Evolutionary conservation across 2,113 vertebrate species (phyloP).

Genomic region (Hippopotamus amphibius): DNA sequence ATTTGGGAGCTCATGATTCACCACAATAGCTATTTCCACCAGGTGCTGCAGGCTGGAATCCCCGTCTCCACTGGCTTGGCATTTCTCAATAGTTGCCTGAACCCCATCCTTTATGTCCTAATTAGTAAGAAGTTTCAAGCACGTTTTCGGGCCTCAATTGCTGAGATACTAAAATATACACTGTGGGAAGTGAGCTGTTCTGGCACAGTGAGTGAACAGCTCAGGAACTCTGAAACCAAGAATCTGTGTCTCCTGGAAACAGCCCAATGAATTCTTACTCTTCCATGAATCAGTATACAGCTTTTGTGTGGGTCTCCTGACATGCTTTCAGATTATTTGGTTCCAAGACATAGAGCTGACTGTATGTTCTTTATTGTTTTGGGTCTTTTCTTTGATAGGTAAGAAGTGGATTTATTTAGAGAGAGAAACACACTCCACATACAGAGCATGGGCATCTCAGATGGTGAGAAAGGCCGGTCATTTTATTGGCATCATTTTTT

Average conservation of each 20-base stretch:
- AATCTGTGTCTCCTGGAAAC: constrained; percentile 76
- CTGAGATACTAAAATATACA: constrained; percentile 92
- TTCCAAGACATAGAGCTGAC: background rate
- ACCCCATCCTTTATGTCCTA: constrained; percentile 96
- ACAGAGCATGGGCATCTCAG: too few relatives aligned
- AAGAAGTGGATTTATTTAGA: too few relatives aligned
- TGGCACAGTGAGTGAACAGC: constrained; percentile 90
- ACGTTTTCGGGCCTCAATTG: constrained; percentile 89
- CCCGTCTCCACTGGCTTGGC: constrained; percentile 94
- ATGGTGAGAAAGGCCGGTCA: background rate
- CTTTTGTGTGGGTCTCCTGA: background rate
- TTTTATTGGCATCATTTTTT: background rate
- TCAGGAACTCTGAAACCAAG: constrained; percentile 83
- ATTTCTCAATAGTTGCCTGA: constrained; percentile 98
- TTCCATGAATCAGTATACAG: background rate
- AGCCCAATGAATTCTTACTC: constrained; percentile 76
- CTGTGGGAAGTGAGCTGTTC: constrained; percentile 94
- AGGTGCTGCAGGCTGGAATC: constrained; percentile 89
- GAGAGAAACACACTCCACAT: too few relatives aligned
- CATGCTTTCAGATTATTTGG: constrained; percentile 14
- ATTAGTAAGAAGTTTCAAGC: constrained; percentile 92
- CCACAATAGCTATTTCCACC: constrained; percentile 84
- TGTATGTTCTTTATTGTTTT: background rate
- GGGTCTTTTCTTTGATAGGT: too few relatives aligned
- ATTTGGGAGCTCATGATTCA: constrained; percentile 94